Conservation (phyloP, 2,888 invertebrate genomes). For the Aphodius sticticus region DNA sequence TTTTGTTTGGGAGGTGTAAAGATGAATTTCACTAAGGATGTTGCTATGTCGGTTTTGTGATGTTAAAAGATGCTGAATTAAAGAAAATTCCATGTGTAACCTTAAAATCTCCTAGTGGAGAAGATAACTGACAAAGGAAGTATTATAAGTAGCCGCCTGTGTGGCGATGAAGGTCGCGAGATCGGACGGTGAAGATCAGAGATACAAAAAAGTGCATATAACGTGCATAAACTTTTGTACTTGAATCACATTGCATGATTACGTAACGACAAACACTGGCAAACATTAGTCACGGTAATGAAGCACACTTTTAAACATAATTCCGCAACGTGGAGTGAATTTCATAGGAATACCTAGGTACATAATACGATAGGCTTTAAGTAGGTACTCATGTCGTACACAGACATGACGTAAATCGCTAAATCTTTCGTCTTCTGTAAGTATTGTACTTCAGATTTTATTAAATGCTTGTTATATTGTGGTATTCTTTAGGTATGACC, state of each 20-base stretch:
- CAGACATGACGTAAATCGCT: neutral
- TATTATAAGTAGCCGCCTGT: neutral
- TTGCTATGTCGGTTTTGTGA: neutral
- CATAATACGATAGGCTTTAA: neutral
- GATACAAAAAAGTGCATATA: conserved; percentile 1
- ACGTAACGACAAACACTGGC: neutral
- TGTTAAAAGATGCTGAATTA: no score
- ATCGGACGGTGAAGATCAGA: neutral
- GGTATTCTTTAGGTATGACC: no score
- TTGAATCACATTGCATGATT: neutral
- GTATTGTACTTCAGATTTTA: no score
- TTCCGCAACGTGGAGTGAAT: neutral
- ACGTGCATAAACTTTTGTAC: neutral
- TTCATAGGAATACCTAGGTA: neutral
- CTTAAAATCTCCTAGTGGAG: neutral
- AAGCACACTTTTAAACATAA: neutral
- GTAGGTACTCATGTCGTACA: neutral
- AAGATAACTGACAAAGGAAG: neutral
- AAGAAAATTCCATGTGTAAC: neutral
- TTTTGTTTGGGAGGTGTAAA: neutral
- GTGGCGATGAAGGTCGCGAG: neutral
- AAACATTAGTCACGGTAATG: conserved; percentile 4
- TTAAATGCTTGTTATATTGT: no score
- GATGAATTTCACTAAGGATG: neutral
- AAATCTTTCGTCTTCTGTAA: no score